Conservation (phyloP, 2,888 invertebrate genomes). For the Omphaloscelis lunosa region DNA sequence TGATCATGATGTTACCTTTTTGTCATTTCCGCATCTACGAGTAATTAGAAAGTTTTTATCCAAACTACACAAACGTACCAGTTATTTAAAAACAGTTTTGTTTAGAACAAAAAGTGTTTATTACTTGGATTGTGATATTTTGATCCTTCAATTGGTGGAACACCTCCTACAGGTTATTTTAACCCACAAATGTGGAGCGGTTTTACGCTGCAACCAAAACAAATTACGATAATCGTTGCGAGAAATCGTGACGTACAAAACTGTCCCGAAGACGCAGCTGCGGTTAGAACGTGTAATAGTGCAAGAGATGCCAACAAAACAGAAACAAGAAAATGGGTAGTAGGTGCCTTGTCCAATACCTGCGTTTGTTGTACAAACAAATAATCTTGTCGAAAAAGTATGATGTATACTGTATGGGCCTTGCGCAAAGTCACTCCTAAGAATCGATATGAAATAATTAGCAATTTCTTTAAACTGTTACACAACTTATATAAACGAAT, state of each 20-base stretch:
- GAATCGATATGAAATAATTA: not conserved
- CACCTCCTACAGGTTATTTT: not conserved
- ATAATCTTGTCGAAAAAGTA: not conserved
- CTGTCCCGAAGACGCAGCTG: slow-evolving; percentile 70
- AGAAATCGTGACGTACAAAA: slow-evolving; percentile 33
- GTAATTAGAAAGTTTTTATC: not conserved
- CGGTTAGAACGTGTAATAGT: slow-evolving; percentile 73
- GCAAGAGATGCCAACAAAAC: slow-evolving; percentile 62
- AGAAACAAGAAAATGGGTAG: slow-evolving; percentile 22
- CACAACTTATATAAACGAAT: too few relatives aligned
- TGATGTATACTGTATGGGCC: not conserved
- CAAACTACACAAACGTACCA: not conserved
- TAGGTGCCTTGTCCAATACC: not conserved
- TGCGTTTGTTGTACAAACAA: not conserved
- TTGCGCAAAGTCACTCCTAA: not conserved
- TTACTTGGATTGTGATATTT: not conserved
- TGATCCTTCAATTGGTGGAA: not conserved
- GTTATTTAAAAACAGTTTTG: not conserved
- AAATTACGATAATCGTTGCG: not conserved
- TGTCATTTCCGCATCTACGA: not conserved
- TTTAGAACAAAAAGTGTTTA: not conserved
- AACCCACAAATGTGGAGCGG: not conserved
- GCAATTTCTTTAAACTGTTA: not conserved
- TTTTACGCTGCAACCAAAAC: not conserved
- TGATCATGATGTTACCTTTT: not conserved